Base-by-base conservation (phyloP, 2,113 vertebrate species). In the Embiotoca jacksoni region DNA sequence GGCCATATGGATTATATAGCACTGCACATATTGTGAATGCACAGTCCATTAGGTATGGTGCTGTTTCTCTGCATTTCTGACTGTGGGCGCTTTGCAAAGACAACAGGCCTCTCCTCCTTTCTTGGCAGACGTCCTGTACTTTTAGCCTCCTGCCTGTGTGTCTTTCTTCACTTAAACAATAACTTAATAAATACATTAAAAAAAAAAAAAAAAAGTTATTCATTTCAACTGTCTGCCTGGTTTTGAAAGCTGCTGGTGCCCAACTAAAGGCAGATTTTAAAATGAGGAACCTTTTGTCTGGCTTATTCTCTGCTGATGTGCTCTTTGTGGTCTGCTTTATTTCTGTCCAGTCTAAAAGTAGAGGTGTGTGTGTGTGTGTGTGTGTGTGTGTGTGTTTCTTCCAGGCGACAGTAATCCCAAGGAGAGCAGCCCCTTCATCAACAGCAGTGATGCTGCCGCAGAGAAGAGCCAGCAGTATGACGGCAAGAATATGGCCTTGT, bases 351-450 rank as follows among this genome's bases (percentile, higher is more conserved):
- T 79, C 73, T 87, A 64, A 88, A 64, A 50, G 30, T 59, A 58
- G 23, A 44, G 6, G 52, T 59, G 37, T 64, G 11, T 76, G 44
- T 77, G n/a, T 76, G 39, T 82, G 23, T 80, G n/a, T n/a, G n/a
- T n/a, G 52, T 59, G 37, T 64, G 11, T 76, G 44, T 77, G n/a
- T 76, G 39, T 82, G 23, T 80, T 67, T 82, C 55, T 86, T 80
- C 53, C 91, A 99, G 98, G 97, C 2, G 98, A 99, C 95, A 97
- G 96, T 82, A 98, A 97, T 82, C 98, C 97, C 84, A 99, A 99
- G 92, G 98, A 99, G 86, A 99, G 97, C 95, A 99, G 97, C 67
- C 98, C 98, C 56, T 99, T 99, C 94, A 99, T 99, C 94, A 99
- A 99, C 94, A 99, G 97, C 95, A 98, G 96, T 0, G 97, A 99